Conservation (phyloP, 2,113 vertebrate genomes). For the Pardalotus punctatus region DNA sequence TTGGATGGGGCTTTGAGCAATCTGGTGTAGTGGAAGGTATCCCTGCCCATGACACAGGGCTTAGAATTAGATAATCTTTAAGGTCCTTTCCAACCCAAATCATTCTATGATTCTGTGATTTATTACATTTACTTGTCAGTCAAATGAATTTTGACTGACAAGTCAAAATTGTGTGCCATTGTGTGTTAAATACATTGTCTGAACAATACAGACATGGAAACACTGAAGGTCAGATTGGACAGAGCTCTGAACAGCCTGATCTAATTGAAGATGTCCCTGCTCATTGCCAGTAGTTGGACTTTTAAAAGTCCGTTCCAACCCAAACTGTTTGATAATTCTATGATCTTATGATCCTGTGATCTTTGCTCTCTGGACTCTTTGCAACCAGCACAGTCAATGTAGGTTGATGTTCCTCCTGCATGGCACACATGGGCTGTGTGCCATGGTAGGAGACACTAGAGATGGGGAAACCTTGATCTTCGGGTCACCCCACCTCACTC, state of each 20-base stretch:
- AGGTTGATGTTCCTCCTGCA: neutral
- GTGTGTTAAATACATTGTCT: neutral
- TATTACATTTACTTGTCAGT: neutral
- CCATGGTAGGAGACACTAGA: neutral
- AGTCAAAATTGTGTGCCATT: neutral
- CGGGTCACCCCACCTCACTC: neutral
- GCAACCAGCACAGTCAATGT: neutral
- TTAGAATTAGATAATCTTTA: neutral
- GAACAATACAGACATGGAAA: neutral
- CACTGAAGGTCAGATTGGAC: neutral
- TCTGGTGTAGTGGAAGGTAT: neutral
- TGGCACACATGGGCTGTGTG: neutral
- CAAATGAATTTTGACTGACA: neutral
- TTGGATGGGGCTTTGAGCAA: neutral
- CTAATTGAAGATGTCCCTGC: neutral
- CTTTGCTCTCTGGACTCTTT: neutral
- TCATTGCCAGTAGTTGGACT: neutral
- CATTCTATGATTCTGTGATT: neutral
- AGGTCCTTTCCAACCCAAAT: neutral
- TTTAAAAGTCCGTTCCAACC: neutral
- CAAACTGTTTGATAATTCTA: neutral
- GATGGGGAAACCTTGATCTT: fast-evolving
- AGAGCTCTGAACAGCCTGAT: neutral
- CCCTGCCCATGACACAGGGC: neutral
- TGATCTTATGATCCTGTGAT: neutral